phyloP scores from a whole-genome alignment of 2,113 vertebrate genomes.

The Octodon degus region DNA sequence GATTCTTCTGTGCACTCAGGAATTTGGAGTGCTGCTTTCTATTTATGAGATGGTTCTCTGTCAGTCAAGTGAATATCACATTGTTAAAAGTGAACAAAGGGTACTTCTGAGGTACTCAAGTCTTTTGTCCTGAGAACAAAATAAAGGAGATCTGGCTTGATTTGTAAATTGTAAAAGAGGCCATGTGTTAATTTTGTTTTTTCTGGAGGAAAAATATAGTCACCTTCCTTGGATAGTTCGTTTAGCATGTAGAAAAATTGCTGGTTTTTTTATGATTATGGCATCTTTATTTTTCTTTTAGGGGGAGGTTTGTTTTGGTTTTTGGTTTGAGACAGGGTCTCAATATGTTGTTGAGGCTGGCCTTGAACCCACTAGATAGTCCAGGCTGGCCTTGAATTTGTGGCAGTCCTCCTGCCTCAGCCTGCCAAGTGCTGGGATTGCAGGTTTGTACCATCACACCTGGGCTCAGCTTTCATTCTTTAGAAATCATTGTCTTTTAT shows the following conservation, averaged over 20 bases:
- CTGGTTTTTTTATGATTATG: slow-evolving; percentile 3
- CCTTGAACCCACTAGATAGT: neutral
- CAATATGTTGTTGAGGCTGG: too few species aligned
- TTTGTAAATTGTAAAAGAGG: neutral
- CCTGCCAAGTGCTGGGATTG: neutral
- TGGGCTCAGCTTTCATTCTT: neutral
- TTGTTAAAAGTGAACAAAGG: neutral
- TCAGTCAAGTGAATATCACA: neutral
- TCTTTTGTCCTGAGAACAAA: neutral
- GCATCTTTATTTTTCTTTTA: neutral
- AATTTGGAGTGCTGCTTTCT: neutral
- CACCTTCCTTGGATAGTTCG: neutral
- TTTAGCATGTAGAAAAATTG: neutral
- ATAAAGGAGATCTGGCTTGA: slow-evolving; percentile 11
- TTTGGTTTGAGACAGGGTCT: neutral
- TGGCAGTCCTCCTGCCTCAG: neutral
- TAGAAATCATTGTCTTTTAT: slow-evolving; percentile 11
- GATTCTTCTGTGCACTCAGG: neutral
- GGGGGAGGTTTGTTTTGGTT: neutral
- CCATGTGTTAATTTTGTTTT: neutral
- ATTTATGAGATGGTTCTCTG: neutral
- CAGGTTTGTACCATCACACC: too few species aligned
- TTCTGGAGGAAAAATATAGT: neutral
- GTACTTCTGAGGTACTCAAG: neutral
- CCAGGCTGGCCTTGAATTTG: neutral